These are phyloP conservation scores for Sebastes steindachneri DNA, from an alignment of 2,797 vertebrate genomes.

Conservation along the genomic window DNA sequence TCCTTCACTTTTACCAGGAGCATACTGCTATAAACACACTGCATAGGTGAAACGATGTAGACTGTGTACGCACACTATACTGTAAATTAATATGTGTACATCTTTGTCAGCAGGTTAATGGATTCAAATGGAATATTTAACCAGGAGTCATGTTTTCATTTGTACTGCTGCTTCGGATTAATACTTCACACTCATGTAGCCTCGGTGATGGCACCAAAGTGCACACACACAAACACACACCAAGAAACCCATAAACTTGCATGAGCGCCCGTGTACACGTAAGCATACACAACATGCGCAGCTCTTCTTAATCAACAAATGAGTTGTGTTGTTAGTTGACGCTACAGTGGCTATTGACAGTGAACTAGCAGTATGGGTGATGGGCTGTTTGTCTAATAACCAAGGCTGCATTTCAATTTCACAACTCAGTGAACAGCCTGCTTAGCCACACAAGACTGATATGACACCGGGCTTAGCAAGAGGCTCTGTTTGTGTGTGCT, in stretches of 20 bases:
- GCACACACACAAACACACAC: background rate
- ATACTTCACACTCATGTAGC: slow-evolving; percentile 36
- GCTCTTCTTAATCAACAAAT: slow-evolving; percentile 68
- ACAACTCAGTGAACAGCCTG: slow-evolving; percentile 81
- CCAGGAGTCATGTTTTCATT: slow-evolving; percentile 57
- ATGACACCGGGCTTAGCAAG: slow-evolving; percentile 68
- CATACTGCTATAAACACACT: background rate
- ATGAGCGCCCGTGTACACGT: background rate
- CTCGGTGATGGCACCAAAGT: background rate
- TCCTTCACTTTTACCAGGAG: background rate
- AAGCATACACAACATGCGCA: slow-evolving; percentile 6
- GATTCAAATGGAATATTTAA: slow-evolving; percentile 55
- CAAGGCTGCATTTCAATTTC: slow-evolving; percentile 86
- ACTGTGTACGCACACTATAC: background rate
- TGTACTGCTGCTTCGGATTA: slow-evolving; percentile 27
- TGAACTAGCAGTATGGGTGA: slow-evolving; percentile 70
- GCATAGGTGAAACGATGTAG: background rate
- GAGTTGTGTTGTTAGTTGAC: slow-evolving; percentile 69
- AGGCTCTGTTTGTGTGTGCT: slow-evolving; percentile 37
- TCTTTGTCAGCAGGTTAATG: slow-evolving; percentile 29
- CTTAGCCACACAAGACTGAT: slow-evolving; percentile 79
- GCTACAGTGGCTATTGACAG: slow-evolving; percentile 76
- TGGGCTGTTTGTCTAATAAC: slow-evolving; percentile 85
- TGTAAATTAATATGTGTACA: background rate
- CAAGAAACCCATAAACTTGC: background rate